Evolutionary conservation across 2,113 vertebrate species (phyloP).

Genomic region (Sander lucioperca): DNA sequence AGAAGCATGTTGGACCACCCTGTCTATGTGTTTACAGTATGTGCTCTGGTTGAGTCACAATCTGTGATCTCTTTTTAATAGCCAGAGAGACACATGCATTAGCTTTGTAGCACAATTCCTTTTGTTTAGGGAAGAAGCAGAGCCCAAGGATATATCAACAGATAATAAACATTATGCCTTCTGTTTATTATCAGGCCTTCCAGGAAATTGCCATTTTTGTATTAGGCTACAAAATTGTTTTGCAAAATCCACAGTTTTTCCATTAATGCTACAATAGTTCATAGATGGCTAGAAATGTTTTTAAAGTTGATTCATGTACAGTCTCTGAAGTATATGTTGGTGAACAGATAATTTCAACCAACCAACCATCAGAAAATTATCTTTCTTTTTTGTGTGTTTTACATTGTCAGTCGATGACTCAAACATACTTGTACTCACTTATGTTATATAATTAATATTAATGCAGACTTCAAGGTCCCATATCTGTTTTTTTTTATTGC

Average conservation of each 20-base stretch:
- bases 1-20: slow-evolving; percentile 78
- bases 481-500: background rate
- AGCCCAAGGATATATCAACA: slow-evolving; percentile 64
- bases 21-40: slow-evolving; percentile 76
- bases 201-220: slow-evolving; percentile 56
- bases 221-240: slow-evolving; percentile 37
- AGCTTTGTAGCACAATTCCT: slow-evolving; percentile 66
- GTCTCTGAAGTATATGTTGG: background rate
- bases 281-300: background rate
- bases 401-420: slow-evolving; percentile 4
- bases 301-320: background rate
- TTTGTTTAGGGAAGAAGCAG: slow-evolving; percentile 63
- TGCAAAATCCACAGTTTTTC: slow-evolving; percentile 40
- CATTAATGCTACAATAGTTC: slow-evolving; percentile 7
- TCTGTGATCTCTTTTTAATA: slow-evolving; percentile 81
- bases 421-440: background rate
- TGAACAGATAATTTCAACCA: background rate
- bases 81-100: slow-evolving; percentile 69
- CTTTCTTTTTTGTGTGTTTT: background rate
- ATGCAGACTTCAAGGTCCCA: background rate
- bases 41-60: slow-evolving; percentile 74
- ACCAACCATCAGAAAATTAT: background rate
- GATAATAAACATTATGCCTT: slow-evolving; percentile 74
- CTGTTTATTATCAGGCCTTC: slow-evolving; percentile 69
- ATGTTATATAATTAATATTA: background rate